Evolutionary conservation across 2,797 vertebrate genomes (phyloP).

Genomic region (Eulemur albifrons): DNA sequence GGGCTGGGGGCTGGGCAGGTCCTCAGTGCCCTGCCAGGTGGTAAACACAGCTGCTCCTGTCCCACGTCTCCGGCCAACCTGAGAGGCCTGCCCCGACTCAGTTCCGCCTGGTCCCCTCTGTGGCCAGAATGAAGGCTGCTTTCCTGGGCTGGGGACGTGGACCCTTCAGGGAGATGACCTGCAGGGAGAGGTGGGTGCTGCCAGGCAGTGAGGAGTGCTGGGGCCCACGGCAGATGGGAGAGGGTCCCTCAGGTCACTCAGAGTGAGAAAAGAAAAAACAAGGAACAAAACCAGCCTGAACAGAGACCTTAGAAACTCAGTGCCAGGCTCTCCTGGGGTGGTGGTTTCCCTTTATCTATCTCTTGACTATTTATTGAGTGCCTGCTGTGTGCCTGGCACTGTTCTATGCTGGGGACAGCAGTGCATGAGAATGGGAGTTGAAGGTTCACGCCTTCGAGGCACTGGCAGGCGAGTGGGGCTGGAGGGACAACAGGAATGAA

Average conservation of each 20-base stretch:
- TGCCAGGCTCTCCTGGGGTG: not conserved
- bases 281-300: not conserved
- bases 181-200: no score
- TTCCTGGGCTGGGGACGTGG: not conserved
- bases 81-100: not conserved
- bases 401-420: not conserved
- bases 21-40: no score
- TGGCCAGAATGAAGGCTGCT: not conserved
- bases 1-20: not conserved
- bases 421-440: not conserved
- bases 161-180: not conserved
- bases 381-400: not conserved
- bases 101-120: not conserved
- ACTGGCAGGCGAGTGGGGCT: not conserved
- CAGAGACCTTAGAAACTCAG: not conserved
- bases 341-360: not conserved
- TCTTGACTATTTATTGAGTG: not conserved
- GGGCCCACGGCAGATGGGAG: not conserved
- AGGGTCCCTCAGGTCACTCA: not conserved
- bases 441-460: not conserved
- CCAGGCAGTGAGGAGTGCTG: not conserved
- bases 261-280: not conserved
- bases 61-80: not conserved
- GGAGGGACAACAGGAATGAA: not conserved
- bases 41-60: not conserved